Conservation (phyloP, 2,797 vertebrate genomes). For the Microctenopoma stevenorrisi region DNA sequence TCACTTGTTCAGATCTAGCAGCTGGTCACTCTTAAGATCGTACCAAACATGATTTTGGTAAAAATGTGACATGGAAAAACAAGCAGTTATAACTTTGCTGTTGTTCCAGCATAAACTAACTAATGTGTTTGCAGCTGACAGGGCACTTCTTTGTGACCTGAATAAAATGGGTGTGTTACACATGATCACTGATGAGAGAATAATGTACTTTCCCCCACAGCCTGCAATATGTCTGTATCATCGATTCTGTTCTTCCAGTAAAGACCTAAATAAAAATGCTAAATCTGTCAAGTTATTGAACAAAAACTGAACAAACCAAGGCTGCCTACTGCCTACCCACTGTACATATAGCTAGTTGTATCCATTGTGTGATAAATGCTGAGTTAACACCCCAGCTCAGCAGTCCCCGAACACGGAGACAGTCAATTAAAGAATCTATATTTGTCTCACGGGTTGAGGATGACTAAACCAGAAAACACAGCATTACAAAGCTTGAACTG, state of each 20-base stretch:
- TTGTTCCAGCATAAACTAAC: slow-evolving; percentile 11
- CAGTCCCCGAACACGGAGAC: background rate
- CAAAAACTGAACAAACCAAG: slow-evolving; percentile 23
- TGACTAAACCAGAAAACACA: slow-evolving; percentile 37
- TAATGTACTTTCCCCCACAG: slow-evolving; percentile 57
- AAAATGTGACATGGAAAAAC: slow-evolving; percentile 5
- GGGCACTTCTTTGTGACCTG: slow-evolving; percentile 43
- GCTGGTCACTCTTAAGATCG: background rate
- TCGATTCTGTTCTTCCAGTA: slow-evolving; percentile 37
- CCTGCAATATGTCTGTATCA: slow-evolving; percentile 21
- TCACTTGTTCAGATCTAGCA: slow-evolving; percentile 1
- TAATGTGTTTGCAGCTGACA: slow-evolving; percentile 2
- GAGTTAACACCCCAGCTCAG: background rate
- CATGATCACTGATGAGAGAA: slow-evolving; percentile 18
- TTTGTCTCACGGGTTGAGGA: slow-evolving; percentile 16
- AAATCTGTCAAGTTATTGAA: slow-evolving; percentile 1
- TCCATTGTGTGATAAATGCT: slow-evolving; percentile 3
- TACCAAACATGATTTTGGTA: background rate
- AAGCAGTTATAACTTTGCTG: background rate
- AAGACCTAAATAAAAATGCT: slow-evolving; percentile 29
- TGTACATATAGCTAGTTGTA: background rate
- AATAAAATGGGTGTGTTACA: slow-evolving; percentile 26
- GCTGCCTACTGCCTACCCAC: slow-evolving; percentile 3
- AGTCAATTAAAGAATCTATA: slow-evolving; percentile 41
- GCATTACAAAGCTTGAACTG: slow-evolving; percentile 19